These are phyloP conservation scores for Siniperca knerii DNA, from an alignment of 2,113 vertebrate species.

Conservation along the genomic window DNA sequence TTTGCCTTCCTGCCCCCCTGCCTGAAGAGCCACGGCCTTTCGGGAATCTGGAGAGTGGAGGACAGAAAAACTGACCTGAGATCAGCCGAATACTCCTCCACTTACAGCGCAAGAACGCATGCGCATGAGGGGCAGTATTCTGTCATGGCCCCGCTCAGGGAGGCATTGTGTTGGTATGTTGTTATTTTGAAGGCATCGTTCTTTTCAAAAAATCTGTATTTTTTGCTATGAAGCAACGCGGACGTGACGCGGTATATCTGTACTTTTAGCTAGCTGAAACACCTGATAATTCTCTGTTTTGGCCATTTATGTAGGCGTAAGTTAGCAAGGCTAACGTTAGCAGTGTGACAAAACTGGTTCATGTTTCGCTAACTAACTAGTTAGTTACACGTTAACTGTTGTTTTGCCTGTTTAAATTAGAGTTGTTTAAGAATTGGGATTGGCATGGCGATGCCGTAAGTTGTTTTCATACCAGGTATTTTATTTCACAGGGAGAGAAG, in stretches of 20 bases:
- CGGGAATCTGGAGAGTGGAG: not conserved
- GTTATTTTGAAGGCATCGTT: slow-evolving; percentile 18
- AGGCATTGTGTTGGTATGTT: slow-evolving; percentile 66
- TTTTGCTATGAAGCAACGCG: not conserved
- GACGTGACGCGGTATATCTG: rapidly evolving
- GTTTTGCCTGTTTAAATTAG: not conserved
- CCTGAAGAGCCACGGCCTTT: too few species aligned
- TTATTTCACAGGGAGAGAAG: slow-evolving; percentile 29
- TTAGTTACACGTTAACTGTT: not conserved
- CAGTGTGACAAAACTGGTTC: not conserved
- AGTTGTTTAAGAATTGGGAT: rapidly evolving
- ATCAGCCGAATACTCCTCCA: not conserved
- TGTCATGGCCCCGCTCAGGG: slow-evolving; percentile 64
- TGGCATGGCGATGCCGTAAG: rapidly evolving
- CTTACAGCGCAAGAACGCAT: slow-evolving; percentile 32
- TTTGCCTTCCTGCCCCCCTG: too few species aligned
- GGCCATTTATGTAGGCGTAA: not conserved
- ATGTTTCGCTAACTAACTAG: not conserved
- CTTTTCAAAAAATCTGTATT: rapidly evolving
- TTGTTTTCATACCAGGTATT: not conserved
- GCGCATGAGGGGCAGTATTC: not conserved
- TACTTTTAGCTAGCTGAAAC: rapidly evolving
- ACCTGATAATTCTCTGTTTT: not conserved
- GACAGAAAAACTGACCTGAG: not conserved
- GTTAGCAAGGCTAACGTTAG: slow-evolving; percentile 49